Percentiles rank a stretch among this genome's conserved stretches.
These are phyloP conservation scores for Ciconia boyciana DNA, from an alignment of 2,113 vertebrate genomes.

Conservation along the genomic window DNA sequence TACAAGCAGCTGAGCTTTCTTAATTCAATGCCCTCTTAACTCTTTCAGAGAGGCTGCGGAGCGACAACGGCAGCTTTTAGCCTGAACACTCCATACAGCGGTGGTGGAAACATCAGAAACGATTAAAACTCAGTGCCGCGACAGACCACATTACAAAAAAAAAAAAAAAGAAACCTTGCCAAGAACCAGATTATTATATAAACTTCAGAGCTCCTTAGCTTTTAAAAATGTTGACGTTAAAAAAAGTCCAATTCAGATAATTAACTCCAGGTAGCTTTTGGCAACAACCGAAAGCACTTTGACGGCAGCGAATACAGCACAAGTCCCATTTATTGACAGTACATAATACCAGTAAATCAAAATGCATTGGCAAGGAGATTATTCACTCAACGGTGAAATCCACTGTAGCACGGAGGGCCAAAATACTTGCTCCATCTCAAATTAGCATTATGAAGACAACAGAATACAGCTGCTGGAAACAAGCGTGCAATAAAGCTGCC, in stretches of 20 bases:
- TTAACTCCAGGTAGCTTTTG: constrained; percentile 58
- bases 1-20: constrained; percentile 65
- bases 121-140: not conserved
- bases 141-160: not conserved
- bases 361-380: not conserved
- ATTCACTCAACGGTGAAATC: not conserved
- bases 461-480: not conserved
- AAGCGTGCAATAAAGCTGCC: not conserved
- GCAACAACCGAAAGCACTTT: not conserved
- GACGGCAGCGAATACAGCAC: not conserved
- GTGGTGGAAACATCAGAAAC: not conserved
- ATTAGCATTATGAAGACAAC: no score
- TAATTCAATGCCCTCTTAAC: constrained; percentile 50
- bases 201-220: constrained; percentile 50
- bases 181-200: constrained; percentile 58
- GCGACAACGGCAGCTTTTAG: not conserved
- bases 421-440: not conserved
- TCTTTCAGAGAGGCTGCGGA: not conserved
- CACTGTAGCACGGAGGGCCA: not conserved
- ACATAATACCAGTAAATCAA: not conserved
- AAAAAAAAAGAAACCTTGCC: not conserved
- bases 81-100: not conserved
- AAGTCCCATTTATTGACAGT: constrained; percentile 1
- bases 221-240: not conserved
- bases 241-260: constrained; percentile 17